A percentile compares a stretch with the other conserved stretches of the same genome.
phyloP scores from a whole-genome alignment of 2,888 invertebrate genomes.

The Ceratothoa steindachneri region DNA sequence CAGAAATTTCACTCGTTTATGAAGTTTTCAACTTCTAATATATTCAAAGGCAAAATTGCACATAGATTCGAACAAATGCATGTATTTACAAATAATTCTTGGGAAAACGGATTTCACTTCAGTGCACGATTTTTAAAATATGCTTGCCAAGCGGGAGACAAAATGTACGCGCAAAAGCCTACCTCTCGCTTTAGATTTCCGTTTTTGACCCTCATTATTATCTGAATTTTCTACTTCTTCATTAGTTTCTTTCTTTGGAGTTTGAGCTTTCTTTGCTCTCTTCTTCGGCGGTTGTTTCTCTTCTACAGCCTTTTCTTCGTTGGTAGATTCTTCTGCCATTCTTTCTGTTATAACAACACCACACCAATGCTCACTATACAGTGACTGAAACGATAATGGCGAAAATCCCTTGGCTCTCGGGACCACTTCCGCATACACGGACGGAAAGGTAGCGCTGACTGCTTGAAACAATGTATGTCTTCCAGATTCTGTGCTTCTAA shows the following conservation, averaged over 20 bases:
- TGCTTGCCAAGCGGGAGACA: too few relatives aligned
- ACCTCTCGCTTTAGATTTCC: background rate
- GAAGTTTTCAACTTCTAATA: too few relatives aligned
- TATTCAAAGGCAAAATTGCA: too few relatives aligned
- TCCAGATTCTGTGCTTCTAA: background rate
- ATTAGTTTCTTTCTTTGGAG: background rate
- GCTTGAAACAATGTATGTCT: background rate
- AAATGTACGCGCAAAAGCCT: too few relatives aligned
- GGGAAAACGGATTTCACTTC: too few relatives aligned
- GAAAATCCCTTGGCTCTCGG: background rate
- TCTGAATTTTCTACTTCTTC: background rate
- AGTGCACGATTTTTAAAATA: too few relatives aligned
- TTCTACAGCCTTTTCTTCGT: background rate
- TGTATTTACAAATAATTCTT: too few relatives aligned
- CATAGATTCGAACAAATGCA: too few relatives aligned
- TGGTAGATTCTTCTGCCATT: constrained; percentile 14
- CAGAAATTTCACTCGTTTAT: too few relatives aligned
- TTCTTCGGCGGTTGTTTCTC: constrained; percentile 3
- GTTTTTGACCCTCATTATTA: background rate
- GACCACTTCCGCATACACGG: background rate
- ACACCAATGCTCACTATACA: background rate
- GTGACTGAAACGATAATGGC: background rate
- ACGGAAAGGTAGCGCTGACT: background rate
- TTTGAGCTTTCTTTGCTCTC: background rate
- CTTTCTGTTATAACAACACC: background rate